Percentiles rank a stretch among this genome's conserved stretches.
These are phyloP conservation scores for Philonicus albiceps DNA, from an alignment of 2,888 invertebrate genomes.

Conservation along the genomic window DNA sequence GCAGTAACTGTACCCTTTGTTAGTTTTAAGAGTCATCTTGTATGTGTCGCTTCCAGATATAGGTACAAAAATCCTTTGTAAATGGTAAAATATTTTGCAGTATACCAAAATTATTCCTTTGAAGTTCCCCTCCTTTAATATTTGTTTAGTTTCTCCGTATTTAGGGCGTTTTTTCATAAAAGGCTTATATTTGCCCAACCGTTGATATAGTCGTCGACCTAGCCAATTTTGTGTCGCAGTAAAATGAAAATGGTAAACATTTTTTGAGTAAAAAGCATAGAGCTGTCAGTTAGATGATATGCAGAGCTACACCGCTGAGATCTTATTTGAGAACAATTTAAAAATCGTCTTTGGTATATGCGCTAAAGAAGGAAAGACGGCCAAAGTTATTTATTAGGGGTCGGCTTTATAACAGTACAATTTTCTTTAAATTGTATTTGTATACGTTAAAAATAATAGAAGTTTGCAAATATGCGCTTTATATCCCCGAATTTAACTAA, in stretches of 20 bases:
- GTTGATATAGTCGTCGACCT: neutral
- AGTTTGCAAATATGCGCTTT: constrained; percentile 1
- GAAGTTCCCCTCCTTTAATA: neutral
- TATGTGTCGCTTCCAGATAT: neutral
- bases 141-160: neutral
- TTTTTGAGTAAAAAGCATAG: neutral
- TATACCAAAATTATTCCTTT: neutral
- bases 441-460: constrained; percentile 33
- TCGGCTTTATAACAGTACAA: neutral
- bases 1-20: neutral
- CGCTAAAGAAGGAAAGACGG: neutral
- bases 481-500: neutral
- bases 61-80: neutral
- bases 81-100: neutral
- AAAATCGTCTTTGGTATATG: neutral
- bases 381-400: neutral
- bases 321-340: neutral
- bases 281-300: constrained; percentile 20
- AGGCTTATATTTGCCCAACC: neutral
- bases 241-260: constrained; percentile 11
- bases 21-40: neutral
- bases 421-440: constrained; percentile 30
- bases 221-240: constrained; percentile 7
- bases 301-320: constrained; percentile 5
- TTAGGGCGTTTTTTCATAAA: neutral